Evolutionary conservation across 1,140 invertebrate species (phyloP).

Genomic region (Pemphigus obesinymphae): DNA sequence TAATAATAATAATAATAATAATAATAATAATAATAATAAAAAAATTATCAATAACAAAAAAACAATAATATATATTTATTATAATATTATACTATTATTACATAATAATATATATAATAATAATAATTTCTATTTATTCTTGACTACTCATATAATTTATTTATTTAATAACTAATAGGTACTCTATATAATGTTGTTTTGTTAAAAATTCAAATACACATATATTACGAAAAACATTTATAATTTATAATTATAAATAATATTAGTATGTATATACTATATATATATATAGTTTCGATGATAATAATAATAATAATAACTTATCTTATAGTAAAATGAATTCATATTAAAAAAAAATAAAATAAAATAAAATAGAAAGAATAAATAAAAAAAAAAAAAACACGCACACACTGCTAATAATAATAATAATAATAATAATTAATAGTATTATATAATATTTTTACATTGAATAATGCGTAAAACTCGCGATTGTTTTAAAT

Average conservation of each 20-base stretch:
- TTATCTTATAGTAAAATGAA: background rate
- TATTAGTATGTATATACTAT: too few relatives aligned
- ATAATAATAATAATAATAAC: background rate
- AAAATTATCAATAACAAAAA: conserved; percentile 18
- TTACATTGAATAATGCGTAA: conserved; percentile 13
- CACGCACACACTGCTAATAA: background rate
- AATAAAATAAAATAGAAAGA: too few relatives aligned
- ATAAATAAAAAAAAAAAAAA: too few relatives aligned
- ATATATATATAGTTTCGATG: conserved; percentile 5
- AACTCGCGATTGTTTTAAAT: conserved; percentile 28
- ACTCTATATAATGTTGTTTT: background rate
- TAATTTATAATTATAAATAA: conserved; percentile 14
- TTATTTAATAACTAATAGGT: background rate
- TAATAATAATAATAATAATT: conserved; percentile 8
- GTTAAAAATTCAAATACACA: conserved; percentile 24
- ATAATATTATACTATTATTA: background rate
- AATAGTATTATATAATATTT: conserved; percentile 23
- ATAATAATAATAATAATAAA: conserved; percentile 11
- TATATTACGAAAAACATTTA: conserved; percentile 29
- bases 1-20: conserved; percentile 23
- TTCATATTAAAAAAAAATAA: background rate
- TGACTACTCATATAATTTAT: background rate
- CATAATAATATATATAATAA: background rate
- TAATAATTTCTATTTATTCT: conserved; percentile 1
- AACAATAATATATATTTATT: conserved; percentile 13